Conservation (phyloP, 1,140 invertebrate genomes). For the Acromyrmex heyeri region DNA sequence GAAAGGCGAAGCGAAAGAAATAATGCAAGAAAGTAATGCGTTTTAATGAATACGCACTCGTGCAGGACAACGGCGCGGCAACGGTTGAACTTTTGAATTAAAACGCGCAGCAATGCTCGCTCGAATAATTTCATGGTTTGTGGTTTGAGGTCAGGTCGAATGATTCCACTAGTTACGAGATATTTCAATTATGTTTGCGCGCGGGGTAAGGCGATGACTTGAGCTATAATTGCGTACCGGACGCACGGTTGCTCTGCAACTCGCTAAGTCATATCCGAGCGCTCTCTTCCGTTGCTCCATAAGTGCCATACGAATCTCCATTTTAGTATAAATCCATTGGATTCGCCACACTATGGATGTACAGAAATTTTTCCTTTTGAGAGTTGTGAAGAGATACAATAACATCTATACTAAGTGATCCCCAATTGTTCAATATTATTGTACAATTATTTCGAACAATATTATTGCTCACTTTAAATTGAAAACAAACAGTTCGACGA, state of each 20-base stretch:
- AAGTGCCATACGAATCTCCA: constrained; percentile 17
- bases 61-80: constrained; percentile 8
- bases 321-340: not conserved
- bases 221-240: constrained; percentile 74
- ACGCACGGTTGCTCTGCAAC: constrained; percentile 70
- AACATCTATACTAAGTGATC: not conserved
- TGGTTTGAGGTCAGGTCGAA: constrained; percentile 78
- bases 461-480: too few relatives aligned
- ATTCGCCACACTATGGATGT: not conserved
- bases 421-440: too few relatives aligned
- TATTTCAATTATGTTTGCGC: constrained; percentile 82
- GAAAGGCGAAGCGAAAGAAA: not conserved
- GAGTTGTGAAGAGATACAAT: not conserved
- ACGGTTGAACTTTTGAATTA: constrained; percentile 1
- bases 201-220: constrained; percentile 52
- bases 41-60: constrained; percentile 39
- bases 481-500: too few relatives aligned
- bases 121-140: constrained; percentile 81
- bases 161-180: constrained; percentile 75
- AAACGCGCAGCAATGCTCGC: constrained; percentile 37
- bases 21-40: constrained; percentile 13
- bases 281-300: not conserved
- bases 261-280: constrained; percentile 66
- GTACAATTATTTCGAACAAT: too few relatives aligned
- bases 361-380: not conserved